These are phyloP conservation scores for Sebastes diploproa DNA, from an alignment of 2,797 vertebrate genomes.

Conservation along the genomic window DNA sequence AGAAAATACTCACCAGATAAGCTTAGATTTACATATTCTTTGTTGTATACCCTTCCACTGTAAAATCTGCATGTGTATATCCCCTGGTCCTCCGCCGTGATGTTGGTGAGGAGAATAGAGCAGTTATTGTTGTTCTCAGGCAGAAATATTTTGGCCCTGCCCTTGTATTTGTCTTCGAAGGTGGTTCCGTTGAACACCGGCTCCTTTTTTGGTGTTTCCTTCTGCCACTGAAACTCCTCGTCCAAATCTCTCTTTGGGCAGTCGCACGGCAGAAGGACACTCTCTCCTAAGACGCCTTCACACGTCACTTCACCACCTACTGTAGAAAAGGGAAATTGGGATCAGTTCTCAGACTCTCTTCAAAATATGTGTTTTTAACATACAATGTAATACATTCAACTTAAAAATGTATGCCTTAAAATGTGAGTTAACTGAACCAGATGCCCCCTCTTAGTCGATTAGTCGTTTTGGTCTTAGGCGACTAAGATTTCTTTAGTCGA, in stretches of 20 bases:
- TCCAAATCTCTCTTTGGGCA: neutral
- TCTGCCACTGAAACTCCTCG: constrained; percentile 21
- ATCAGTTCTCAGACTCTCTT: neutral
- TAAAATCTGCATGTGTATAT: constrained; percentile 5
- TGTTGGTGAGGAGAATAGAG: constrained; percentile 41
- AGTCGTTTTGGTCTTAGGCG: too few species aligned
- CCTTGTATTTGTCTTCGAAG: rapidly evolving
- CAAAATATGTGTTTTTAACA: neutral
- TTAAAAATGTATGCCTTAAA: neutral
- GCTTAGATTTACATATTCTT: rapidly evolving
- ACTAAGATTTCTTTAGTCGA: too few species aligned
- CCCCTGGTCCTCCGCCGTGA: neutral
- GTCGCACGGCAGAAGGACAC: constrained; percentile 43
- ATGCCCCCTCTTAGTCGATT: too few species aligned
- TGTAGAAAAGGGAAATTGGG: neutral
- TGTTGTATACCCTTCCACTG: rapidly evolving
- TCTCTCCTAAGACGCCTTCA: rapidly evolving
- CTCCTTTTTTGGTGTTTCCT: too few species aligned
- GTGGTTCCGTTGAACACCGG: rapidly evolving
- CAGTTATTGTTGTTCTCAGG: constrained; percentile 11
- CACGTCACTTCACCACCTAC: neutral
- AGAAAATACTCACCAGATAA: constrained; percentile 52
- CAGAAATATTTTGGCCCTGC: neutral
- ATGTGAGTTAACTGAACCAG: neutral
- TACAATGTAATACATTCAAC: neutral